Percentiles rank a stretch among this genome's conserved stretches.
These are phyloP conservation scores for Campylomormyrus tamandua DNA, from an alignment of 2,113 vertebrate species.

Conservation along the genomic window DNA sequence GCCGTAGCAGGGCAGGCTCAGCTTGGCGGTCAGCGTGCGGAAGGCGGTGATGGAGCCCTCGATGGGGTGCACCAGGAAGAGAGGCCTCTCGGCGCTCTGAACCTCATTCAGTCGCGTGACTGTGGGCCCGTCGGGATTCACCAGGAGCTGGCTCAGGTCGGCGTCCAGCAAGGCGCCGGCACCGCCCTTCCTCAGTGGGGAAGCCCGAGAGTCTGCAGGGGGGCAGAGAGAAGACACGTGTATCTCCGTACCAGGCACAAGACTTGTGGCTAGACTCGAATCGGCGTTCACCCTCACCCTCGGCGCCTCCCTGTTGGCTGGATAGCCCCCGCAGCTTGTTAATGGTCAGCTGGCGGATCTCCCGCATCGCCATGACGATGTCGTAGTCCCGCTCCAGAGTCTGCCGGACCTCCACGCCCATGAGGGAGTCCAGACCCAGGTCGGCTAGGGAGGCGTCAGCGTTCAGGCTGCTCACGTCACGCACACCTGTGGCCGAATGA, in stretches of 20 bases:
- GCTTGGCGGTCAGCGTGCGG: slow-evolving; percentile 67
- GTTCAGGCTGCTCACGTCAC: slow-evolving; percentile 71
- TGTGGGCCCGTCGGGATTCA: slow-evolving; percentile 76
- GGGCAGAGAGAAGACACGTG: neutral
- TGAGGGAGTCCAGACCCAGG: slow-evolving; percentile 88
- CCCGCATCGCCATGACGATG: slow-evolving; percentile 80
- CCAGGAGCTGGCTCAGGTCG: slow-evolving; percentile 69
- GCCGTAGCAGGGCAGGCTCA: slow-evolving; percentile 82
- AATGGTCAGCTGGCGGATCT: slow-evolving; percentile 81
- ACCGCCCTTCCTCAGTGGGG: slow-evolving; percentile 34
- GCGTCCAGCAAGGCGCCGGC: slow-evolving; percentile 45
- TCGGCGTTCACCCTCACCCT: slow-evolving; percentile 51
- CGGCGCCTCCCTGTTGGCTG: slow-evolving; percentile 37
- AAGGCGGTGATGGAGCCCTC: slow-evolving; percentile 83
- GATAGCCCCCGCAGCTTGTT: slow-evolving; percentile 75
- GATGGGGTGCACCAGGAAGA: slow-evolving; percentile 90
- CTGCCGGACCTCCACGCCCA: slow-evolving; percentile 95
- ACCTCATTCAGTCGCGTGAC: slow-evolving; percentile 70
- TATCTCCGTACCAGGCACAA: neutral
- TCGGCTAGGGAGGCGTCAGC: slow-evolving; percentile 77
- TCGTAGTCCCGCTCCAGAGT: slow-evolving; percentile 82
- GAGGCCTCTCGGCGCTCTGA: slow-evolving; percentile 71
- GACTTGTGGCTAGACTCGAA: neutral
- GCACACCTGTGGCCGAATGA: slow-evolving; percentile 66
- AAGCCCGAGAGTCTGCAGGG: slow-evolving; percentile 43